These are phyloP conservation scores for Teleogryllus oceanicus DNA, from an alignment of 2,888 invertebrate genomes.

Conservation along the genomic window DNA sequence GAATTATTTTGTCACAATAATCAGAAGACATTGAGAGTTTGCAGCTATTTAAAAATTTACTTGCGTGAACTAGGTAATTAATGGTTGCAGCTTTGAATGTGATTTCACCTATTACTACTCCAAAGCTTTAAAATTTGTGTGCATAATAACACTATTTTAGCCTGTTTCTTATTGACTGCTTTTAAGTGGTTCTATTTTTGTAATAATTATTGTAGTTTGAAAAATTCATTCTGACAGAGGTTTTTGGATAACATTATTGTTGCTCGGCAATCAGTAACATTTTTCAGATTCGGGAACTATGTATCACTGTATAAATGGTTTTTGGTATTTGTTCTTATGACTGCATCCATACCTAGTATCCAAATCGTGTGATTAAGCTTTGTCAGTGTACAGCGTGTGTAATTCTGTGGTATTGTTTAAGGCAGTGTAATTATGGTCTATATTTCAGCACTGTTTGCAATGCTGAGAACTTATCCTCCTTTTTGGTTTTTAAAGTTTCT, in stretches of 20 bases:
- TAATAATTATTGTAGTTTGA: background rate
- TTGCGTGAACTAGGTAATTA: too few relatives aligned
- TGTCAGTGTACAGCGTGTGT: background rate
- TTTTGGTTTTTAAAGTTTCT: background rate
- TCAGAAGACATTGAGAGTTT: background rate
- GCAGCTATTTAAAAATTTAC: too few relatives aligned
- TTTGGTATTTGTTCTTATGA: background rate
- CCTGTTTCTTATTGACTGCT: too few relatives aligned
- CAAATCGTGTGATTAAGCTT: background rate
- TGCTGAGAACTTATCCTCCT: background rate
- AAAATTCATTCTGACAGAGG: background rate
- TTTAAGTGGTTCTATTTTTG: background rate
- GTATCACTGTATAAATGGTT: background rate
- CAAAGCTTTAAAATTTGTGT: too few relatives aligned
- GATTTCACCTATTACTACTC: too few relatives aligned
- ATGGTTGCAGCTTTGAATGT: too few relatives aligned
- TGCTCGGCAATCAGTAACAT: background rate
- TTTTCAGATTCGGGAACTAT: background rate
- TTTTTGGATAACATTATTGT: background rate
- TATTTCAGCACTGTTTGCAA: background rate
- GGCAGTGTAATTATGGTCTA: background rate
- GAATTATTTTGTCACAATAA: background rate
- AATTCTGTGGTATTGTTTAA: background rate
- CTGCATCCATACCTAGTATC: background rate
- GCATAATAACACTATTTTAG: too few relatives aligned